Evolutionary conservation across 2,113 vertebrate genomes (phyloP).

Genomic region (Pangasianodon gigas): DNA sequence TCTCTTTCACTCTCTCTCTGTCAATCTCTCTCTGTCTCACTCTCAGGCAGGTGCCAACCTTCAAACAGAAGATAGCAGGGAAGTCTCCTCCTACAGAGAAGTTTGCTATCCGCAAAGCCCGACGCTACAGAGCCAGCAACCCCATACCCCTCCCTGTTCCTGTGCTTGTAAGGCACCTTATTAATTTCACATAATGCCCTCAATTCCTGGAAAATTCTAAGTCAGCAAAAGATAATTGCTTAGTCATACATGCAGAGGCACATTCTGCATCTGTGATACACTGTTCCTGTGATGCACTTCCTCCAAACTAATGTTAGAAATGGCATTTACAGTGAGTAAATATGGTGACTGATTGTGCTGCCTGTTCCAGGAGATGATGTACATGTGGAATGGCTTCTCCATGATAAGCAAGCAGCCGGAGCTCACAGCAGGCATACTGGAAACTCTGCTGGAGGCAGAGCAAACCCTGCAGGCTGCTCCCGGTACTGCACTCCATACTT

Average conservation of each 20-base stretch:
- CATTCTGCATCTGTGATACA: neutral
- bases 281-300: constrained; percentile 1
- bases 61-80: constrained; percentile 82
- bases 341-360: neutral
- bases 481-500: constrained; percentile 59
- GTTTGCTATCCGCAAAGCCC: constrained; percentile 81
- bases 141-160: constrained; percentile 71
- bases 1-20: too few relatives aligned
- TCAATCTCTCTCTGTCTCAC: neutral
- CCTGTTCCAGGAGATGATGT: constrained; percentile 80
- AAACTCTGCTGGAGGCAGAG: constrained; percentile 74
- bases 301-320: neutral
- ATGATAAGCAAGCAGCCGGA: constrained; percentile 73
- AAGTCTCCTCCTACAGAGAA: constrained; percentile 83
- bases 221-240: neutral
- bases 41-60: constrained; percentile 74
- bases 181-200: neutral
- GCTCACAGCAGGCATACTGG: constrained; percentile 75
- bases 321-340: neutral
- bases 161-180: constrained; percentile 70
- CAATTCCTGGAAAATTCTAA: neutral
- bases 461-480: constrained; percentile 67
- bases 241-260: neutral
- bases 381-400: constrained; percentile 83
- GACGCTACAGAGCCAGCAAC: constrained; percentile 70